Evolutionary conservation across 2,113 vertebrate species (phyloP), one percentile per base, ranked within the genome.

Genomic region (Eidolon helvum): DNA sequence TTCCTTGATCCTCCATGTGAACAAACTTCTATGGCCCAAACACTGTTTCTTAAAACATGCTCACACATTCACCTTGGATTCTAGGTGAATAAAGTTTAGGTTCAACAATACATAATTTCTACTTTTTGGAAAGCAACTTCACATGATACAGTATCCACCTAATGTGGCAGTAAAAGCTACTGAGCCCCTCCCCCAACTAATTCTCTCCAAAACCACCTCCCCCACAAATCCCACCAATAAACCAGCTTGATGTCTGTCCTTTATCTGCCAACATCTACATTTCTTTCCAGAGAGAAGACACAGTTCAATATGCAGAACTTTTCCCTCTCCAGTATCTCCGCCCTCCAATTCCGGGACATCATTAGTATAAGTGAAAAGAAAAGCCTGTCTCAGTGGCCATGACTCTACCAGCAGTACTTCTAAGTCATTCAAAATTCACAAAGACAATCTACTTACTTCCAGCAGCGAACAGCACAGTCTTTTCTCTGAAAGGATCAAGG

Each of bases 221-320:
- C 85, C 87, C 96, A 61, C 45, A 50, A 50, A 50, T 50, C 84
- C 82, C 75, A 75, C 86, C 84, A 69, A 85, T 77, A 86, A 87
- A 95, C 92, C 71, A 55, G 33, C 38, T 78, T 69, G 65, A 94
- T 77, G 69, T 18, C 26, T 63, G 12, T 35, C 50, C 77, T 94
- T 94, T 93, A 96, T 94, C 94, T 95, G 86, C 95, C 95, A 96
- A 90, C 87, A 87, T 65, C 87, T 83, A 22, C 83, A 40, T 82
- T 96, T 95, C 57, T 28, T 83, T 5, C 95, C 7, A 95, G 96
- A 63, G 28, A 63, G 22, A 63, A 63, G 28, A 63, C 59, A 63
- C 28, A 30, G 28, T 63, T 30, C 26, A 63, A 63, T 63, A 28
- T 63, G 59, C 59, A 30, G 59, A 63, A 4, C 59, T 63, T 63